Evolutionary conservation across 2,888 invertebrate genomes (phyloP), one percentile per base, ranked within the genome.

Genomic region (Tribolium freemani): DNA sequence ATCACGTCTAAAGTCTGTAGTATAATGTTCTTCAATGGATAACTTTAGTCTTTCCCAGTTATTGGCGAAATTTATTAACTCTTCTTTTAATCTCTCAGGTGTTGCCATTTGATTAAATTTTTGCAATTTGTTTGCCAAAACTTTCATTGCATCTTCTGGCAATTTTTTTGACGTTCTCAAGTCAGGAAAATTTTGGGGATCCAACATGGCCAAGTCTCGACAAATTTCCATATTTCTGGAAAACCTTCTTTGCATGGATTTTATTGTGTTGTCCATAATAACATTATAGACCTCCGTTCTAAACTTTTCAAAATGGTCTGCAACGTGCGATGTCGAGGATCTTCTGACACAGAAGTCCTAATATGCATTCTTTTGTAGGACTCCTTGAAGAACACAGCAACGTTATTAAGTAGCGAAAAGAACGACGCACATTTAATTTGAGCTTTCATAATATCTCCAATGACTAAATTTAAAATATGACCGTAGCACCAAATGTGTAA

Each of bases 21-120:
- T 26, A 3, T 56, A 56, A 56, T 16, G 21, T 9, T 56, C 57
- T 60, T 46, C 13, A 45, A 60, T 60, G 8, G 38, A 16, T 10
- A 60, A 21, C 13, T 60, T 60, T 9, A 60, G 9, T 13, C 10
- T 45, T 8, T n/a, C 11, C 60, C 60, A 60, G 11, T 60, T 60
- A 8, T 3, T 10, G 10, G 2, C 45, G 13, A 60, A 60, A 20
- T 20, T 11, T 3, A 16, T n/a, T 45, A 60, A 16, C 16, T 60
- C 60, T 10, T 38, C 10, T 16, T 16, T 46, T n/a, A 60, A 20
- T 9, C 6, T 45, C n/a, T 44, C 60, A 8, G 44, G 60, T 11
- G 44, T 3, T 5, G 45, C 3, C 8, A 9, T 9, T 8, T 13
- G n/a, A 20, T 45, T 45, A 45, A 16, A 60, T 60, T 44, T 44